These are phyloP conservation scores for Drosophila vallismaia DNA, from an alignment of 2,888 invertebrate genomes.

Conservation along the genomic window DNA sequence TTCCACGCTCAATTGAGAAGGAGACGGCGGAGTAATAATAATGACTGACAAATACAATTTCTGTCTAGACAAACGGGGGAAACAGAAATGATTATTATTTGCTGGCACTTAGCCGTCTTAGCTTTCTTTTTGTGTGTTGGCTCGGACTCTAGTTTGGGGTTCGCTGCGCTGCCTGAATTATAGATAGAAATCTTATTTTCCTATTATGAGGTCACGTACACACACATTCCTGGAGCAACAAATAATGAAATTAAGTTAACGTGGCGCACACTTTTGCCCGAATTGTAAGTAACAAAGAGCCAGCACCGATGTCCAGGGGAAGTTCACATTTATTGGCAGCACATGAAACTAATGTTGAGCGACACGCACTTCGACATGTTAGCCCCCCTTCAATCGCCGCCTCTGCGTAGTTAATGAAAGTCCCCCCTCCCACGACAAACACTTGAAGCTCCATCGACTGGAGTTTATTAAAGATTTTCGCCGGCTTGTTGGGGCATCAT, in stretches of 20 bases:
- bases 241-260: conserved; percentile 76
- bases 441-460: conserved; percentile 19
- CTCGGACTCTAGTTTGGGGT: background rate
- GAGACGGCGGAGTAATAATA: conserved; percentile 46
- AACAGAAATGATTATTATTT: conserved; percentile 53
- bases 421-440: conserved; percentile 11
- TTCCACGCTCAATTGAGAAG: conserved; percentile 44
- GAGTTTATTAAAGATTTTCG: conserved; percentile 41
- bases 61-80: conserved; percentile 62
- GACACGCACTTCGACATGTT: conserved; percentile 54
- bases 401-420: conserved; percentile 32
- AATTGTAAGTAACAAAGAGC: conserved; percentile 58
- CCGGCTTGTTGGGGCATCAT: conserved; percentile 23
- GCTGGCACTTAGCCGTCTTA: conserved; percentile 33
- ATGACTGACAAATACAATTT: conserved; percentile 65
- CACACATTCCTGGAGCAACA: conserved; percentile 53
- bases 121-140: background rate
- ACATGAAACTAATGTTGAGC: conserved; percentile 68
- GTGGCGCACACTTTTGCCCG: conserved; percentile 62
- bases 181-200: conserved; percentile 77
- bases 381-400: background rate
- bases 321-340: conserved; percentile 73
- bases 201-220: conserved; percentile 79
- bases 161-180: conserved; percentile 65
- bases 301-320: conserved; percentile 34